Evolutionary conservation across 2,797 vertebrate species (phyloP).

Genomic region (Morus bassanus): DNA sequence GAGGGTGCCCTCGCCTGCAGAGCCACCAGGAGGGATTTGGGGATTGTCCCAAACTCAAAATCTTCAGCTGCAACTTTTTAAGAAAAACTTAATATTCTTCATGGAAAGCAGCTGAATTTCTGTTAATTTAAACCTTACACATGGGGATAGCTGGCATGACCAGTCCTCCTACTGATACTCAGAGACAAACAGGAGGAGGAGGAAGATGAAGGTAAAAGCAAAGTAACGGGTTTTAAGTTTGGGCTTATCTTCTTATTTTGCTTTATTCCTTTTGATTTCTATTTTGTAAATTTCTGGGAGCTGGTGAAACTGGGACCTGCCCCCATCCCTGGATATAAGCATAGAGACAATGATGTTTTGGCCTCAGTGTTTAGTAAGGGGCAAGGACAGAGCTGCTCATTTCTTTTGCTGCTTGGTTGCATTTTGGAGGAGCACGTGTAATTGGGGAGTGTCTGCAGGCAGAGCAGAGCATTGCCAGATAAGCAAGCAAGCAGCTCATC

Average conservation of each 20-base stretch:
- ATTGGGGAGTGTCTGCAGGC: not conserved
- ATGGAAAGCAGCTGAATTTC: not conserved
- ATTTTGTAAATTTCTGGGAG: not conserved
- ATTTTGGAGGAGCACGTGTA: rapidly evolving
- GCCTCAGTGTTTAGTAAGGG: not conserved
- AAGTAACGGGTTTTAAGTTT: not conserved
- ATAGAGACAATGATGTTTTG: not conserved
- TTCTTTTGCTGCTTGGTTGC: not conserved
- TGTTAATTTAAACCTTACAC: not conserved
- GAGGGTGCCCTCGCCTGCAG: not conserved
- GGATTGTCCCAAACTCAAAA: not conserved
- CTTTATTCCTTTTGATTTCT: not conserved
- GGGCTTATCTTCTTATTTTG: not conserved
- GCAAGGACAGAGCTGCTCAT: not conserved
- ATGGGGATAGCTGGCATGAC: not conserved
- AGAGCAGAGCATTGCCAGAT: not conserved
- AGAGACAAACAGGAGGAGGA: not conserved
- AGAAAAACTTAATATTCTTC: not conserved
- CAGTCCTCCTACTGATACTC: not conserved
- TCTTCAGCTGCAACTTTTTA: not conserved
- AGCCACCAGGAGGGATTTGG: not conserved
- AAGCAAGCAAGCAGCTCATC: not conserved
- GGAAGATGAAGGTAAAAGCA: not conserved
- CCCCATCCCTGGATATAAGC: not conserved
- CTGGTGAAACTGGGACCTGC: not conserved